Conservation (phyloP, 2,888 invertebrate species). For the Cosmia pyralina region DNA sequence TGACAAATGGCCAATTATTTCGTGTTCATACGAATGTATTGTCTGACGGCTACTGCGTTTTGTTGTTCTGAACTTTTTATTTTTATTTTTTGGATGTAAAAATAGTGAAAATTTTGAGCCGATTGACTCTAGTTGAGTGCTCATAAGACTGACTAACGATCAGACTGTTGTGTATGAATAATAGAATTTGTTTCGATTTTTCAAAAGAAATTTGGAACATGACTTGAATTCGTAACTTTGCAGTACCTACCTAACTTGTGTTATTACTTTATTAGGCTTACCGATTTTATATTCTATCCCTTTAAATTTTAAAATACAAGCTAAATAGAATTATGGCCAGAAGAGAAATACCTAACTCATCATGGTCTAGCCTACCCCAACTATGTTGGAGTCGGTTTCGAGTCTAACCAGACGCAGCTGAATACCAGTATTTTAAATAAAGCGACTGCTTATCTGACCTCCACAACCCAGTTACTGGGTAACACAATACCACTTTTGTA, state of each 20-base stretch:
- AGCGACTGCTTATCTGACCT: not conserved
- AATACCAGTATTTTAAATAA: not conserved
- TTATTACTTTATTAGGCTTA: not conserved
- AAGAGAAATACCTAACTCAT: not conserved
- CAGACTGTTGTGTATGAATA: conserved; percentile 12
- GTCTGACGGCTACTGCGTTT: conserved; percentile 31
- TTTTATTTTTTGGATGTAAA: conserved; percentile 10
- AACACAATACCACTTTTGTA: not conserved
- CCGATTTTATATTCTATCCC: not conserved
- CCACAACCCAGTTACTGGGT: not conserved
- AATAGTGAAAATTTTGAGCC: not conserved
- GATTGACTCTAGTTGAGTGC: conserved; percentile 13
- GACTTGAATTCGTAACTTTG: not conserved
- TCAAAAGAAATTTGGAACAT: not conserved
- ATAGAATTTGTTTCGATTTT: not conserved
- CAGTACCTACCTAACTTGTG: not conserved
- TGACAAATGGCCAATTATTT: conserved; percentile 60
- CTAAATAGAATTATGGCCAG: not conserved
- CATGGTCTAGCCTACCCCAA: too few species aligned
- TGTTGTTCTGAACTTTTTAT: conserved; percentile 4
- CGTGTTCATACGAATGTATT: conserved; percentile 38
- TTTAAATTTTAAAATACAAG: not conserved
- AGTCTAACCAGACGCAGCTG: not conserved
- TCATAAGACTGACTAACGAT: conserved; percentile 10
- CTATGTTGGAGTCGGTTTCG: not conserved